phyloP scores from a whole-genome alignment of 2,113 vertebrate genomes.

The Galemys pyrenaicus region DNA sequence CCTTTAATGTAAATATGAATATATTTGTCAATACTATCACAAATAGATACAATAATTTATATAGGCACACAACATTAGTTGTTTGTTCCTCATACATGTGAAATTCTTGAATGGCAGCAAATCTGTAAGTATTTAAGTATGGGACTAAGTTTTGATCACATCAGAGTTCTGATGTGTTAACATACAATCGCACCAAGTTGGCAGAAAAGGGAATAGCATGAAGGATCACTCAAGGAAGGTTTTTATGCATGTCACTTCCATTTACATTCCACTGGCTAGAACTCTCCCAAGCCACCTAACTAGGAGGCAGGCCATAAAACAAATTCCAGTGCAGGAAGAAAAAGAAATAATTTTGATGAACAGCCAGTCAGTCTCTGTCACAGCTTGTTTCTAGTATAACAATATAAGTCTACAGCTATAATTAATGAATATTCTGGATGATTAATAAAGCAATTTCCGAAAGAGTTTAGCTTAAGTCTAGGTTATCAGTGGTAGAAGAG shows the following conservation, averaged over 20 bases:
- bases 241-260: background rate
- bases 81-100: background rate
- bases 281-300: background rate
- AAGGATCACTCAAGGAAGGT: background rate
- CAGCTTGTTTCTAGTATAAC: conserved; percentile 24
- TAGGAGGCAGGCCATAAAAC: background rate
- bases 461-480: background rate
- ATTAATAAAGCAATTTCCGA: background rate
- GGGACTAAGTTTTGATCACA: background rate
- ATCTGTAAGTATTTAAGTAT: background rate
- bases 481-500: background rate
- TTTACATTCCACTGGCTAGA: background rate
- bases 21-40: background rate
- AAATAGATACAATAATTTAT: background rate
- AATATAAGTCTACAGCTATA: background rate
- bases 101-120: background rate
- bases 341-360: background rate
- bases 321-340: background rate
- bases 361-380: background rate
- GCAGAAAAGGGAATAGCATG: background rate
- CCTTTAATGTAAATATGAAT: background rate
- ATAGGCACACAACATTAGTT: background rate
- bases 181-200: background rate
- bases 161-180: background rate
- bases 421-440: background rate